These are phyloP conservation scores for Rousettus leschenaultii DNA, from an alignment of 2,113 vertebrate genomes.

Conservation along the genomic window DNA sequence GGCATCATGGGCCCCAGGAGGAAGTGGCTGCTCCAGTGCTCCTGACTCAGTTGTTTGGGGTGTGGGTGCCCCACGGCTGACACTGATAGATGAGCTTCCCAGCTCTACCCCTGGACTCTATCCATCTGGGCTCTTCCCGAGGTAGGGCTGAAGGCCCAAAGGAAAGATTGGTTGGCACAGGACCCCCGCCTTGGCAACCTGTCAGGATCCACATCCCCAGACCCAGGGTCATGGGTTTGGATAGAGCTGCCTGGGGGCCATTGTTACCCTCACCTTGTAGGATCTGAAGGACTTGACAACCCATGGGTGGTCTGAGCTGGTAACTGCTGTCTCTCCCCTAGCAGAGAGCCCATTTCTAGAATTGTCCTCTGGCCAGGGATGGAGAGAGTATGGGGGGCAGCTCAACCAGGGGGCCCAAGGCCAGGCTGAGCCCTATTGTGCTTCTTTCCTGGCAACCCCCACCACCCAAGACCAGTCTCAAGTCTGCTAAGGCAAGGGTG, in stretches of 20 bases:
- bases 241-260: not conserved
- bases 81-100: not conserved
- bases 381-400: not conserved
- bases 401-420: not conserved
- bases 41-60: constrained; percentile 25
- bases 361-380: not conserved
- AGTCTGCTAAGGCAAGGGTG: not conserved
- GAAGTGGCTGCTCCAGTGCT: not conserved
- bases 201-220: not conserved
- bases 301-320: not conserved
- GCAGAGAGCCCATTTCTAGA: not conserved
- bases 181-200: not conserved
- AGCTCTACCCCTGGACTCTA: not conserved
- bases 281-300: not conserved
- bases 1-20: not conserved
- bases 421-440: not conserved
- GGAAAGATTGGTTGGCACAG: not conserved
- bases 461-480: not conserved
- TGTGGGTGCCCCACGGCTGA: not conserved
- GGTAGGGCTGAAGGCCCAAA: not conserved
- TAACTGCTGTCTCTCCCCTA: not conserved
- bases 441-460: not conserved
- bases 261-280: not conserved
- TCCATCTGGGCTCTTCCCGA: not conserved
- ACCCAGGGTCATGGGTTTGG: not conserved